These are phyloP conservation scores for Smutsia gigantea DNA, from an alignment of 2,797 vertebrate species.

Conservation along the genomic window DNA sequence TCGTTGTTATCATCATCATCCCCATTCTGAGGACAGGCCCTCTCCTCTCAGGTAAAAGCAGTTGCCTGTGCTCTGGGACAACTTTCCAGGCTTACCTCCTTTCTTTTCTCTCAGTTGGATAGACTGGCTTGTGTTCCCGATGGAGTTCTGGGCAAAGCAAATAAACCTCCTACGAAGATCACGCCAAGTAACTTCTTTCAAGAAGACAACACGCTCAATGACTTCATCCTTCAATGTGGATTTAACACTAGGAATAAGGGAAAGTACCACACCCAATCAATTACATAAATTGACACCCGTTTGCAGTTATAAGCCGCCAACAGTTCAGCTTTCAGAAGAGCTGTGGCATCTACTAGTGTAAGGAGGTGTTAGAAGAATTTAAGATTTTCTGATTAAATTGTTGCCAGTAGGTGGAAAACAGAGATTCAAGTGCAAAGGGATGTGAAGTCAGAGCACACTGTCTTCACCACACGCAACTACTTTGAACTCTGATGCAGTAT, in stretches of 20 bases:
- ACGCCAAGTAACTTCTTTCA: slow-evolving; percentile 85
- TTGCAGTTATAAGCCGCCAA: background rate
- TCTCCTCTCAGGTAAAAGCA: background rate
- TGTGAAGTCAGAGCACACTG: too few species aligned
- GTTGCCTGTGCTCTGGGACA: rapidly evolving
- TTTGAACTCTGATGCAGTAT: background rate
- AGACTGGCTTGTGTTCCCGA: slow-evolving; percentile 84
- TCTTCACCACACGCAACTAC: rapidly evolving
- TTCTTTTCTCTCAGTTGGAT: slow-evolving; percentile 86
- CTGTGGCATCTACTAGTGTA: background rate
- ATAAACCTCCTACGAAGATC: slow-evolving; percentile 88
- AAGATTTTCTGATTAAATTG: too few species aligned
- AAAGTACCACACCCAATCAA: rapidly evolving
- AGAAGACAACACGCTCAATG: slow-evolving; percentile 51
- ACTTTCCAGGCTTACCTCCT: slow-evolving; percentile 84
- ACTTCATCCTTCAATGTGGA: slow-evolving; percentile 20
- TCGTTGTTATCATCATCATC: too few species aligned
- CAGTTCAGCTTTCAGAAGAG: background rate
- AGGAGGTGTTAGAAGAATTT: background rate
- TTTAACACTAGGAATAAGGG: slow-evolving; percentile 66
- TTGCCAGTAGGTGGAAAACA: background rate
- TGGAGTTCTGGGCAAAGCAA: slow-evolving; percentile 89
- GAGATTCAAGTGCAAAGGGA: background rate
- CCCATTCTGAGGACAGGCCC: background rate
- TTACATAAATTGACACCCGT: too few species aligned